phyloP scores from a whole-genome alignment of 1,140 invertebrate species.

The Ostrea denselamellosa region DNA sequence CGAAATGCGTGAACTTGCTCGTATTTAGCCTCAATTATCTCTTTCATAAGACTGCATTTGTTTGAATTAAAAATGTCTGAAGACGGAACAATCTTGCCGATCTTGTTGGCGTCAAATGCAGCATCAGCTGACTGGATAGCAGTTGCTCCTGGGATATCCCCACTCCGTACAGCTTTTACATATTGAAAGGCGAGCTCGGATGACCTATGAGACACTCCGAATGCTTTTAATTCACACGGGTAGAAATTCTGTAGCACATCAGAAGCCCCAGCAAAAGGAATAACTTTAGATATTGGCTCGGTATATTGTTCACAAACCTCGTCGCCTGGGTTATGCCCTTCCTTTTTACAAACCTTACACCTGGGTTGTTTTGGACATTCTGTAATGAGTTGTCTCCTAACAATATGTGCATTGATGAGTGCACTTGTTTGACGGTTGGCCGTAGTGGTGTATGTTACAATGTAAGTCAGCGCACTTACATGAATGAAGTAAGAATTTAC shows the following conservation, averaged over 20 bases:
- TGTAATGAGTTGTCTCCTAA: not conserved
- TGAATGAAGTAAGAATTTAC: not conserved
- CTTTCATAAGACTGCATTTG: not conserved
- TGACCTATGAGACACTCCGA: not conserved
- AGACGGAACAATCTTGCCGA: not conserved
- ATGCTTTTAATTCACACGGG: not conserved
- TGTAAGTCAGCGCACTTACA: not conserved
- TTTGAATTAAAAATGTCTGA: not conserved
- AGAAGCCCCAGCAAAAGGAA: not conserved
- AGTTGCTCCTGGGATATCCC: too few species aligned
- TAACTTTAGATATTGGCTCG: not conserved
- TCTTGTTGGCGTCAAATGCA: not conserved
- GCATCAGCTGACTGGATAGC: not conserved
- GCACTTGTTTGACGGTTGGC: not conserved
- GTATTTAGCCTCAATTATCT: not conserved
- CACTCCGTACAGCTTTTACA: not conserved
- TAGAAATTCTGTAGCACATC: not conserved
- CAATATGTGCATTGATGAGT: not conserved
- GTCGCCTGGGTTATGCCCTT: not conserved
- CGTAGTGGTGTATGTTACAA: not conserved
- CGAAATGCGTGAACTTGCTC: not conserved
- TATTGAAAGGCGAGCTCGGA: not conserved
- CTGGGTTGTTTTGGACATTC: not conserved
- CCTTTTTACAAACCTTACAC: conserved; percentile 10
- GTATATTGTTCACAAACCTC: not conserved